Conservation (phyloP, 2,113 vertebrate species). For the Lophotis ruficrista region DNA sequence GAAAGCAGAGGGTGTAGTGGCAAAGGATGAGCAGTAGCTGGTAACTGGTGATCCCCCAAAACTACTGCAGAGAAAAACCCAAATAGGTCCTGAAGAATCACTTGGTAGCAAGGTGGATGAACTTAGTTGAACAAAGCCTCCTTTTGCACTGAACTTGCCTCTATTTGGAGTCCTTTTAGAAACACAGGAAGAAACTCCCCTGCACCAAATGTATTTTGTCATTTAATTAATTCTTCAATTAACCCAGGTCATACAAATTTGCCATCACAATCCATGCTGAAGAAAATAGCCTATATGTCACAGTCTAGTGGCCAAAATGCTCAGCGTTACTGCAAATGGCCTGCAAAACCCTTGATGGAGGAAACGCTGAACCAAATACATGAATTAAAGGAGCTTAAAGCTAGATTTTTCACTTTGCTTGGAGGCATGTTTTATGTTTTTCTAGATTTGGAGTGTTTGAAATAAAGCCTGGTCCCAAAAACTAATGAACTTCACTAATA, state of each 20-base stretch:
- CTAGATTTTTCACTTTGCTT: not conserved
- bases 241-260: not conserved
- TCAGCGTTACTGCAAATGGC: fast-evolving
- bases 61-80: not conserved
- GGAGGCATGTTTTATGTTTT: not conserved
- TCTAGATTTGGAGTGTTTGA: not conserved
- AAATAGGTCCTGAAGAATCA: not conserved
- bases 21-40: not conserved
- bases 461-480: not conserved
- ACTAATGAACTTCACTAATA: not conserved
- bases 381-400: not conserved
- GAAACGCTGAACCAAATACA: not conserved
- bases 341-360: not conserved
- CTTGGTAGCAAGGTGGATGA: not conserved
- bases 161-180: not conserved
- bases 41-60: not conserved
- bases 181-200: not conserved
- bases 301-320: not conserved
- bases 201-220: not conserved
- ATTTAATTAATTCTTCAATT: not conserved
- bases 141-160: not conserved
- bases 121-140: not conserved
- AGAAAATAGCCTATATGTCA: not conserved
- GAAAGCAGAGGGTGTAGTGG: not conserved
- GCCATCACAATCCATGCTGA: not conserved